Evolutionary conservation across 1,140 invertebrate species (phyloP), one percentile per base, ranked within the genome.

Genomic region (Medauroidea extradentata): DNA sequence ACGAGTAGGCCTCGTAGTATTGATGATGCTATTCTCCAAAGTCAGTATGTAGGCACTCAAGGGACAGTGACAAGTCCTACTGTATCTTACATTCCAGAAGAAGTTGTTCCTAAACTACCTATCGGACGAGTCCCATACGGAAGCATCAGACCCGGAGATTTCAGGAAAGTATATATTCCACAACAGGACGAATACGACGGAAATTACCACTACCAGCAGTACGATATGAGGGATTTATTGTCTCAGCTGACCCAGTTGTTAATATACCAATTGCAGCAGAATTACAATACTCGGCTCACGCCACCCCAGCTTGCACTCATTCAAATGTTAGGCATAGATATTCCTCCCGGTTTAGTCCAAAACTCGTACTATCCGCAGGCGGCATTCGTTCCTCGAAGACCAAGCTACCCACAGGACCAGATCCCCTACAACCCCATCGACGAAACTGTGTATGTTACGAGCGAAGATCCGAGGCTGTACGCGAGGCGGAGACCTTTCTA

Each of bases 301-400:
- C 53, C 53, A 1, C 29, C 44, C 25, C 53, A 55, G 41, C 18
- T 41, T n/a, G 53, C 53, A 4, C 16, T 55, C 18, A 55, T 55
- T 24, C 39, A 43, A n/a, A 55, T 43, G 2, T 27, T 55, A 23
- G 53, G 53, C 3, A 27, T 25, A n/a, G 25, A 55, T n/a, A 38
- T 55, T 11, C 53, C 53, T 24, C 53, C 53, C 16, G 53, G 44
- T 3, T 24, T 55, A 0, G 1, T 44, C 0, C 18, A 23, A 2
- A 27, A 50, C 14, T 27, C 27, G 19, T 43, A 55, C 23, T 25
- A 23, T 13, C 42, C 18, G 13, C 53, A 55, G 24, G 14, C 19
- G 23, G 19, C n/a, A n/a, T 55, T 44, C 24, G 13, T 11, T 2
- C 53, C 53, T 24, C 39, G 29, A 23, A 39, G 43, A 43, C 38